Conservation (phyloP, 2,888 invertebrate genomes). For the Apamea monoglypha region DNA sequence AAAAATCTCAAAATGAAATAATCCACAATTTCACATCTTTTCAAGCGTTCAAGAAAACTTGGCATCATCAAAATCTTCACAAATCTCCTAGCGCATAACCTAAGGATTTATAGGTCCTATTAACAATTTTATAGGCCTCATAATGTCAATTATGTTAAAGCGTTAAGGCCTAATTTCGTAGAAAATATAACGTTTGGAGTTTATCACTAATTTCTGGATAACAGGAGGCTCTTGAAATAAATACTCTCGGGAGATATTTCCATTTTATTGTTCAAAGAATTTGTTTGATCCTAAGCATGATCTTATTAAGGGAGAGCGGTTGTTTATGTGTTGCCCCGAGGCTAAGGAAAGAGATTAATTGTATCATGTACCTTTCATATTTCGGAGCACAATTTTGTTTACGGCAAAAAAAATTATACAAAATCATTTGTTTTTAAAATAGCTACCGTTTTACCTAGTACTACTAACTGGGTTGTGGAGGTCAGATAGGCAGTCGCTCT, state of each 20-base stretch:
- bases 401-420: too few species aligned
- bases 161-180: neutral
- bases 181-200: slow-evolving; percentile 17
- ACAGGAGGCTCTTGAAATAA: slow-evolving; percentile 31
- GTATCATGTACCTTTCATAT: slow-evolving; percentile 18
- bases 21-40: neutral
- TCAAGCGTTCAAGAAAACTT: neutral
- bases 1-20: neutral
- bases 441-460: too few species aligned
- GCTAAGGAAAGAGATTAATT: slow-evolving; percentile 25
- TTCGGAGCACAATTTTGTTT: slow-evolving; percentile 10
- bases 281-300: slow-evolving; percentile 42
- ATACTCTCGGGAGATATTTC: slow-evolving; percentile 16
- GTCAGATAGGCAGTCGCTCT: too few species aligned
- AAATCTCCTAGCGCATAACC: neutral
- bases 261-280: slow-evolving; percentile 45
- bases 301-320: slow-evolving; percentile 22
- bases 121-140: slow-evolving; percentile 23
- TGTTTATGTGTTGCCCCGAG: slow-evolving; percentile 35
- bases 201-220: slow-evolving; percentile 33
- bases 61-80: neutral
- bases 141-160: slow-evolving; percentile 20
- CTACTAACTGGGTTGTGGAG: too few species aligned
- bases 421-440: slow-evolving; percentile 2
- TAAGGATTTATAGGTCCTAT: neutral